A percentile compares a stretch with the other conserved stretches of the same genome.
phyloP scores from a whole-genome alignment of 2,888 invertebrate genomes.

The Epirrhoe tristata region DNA sequence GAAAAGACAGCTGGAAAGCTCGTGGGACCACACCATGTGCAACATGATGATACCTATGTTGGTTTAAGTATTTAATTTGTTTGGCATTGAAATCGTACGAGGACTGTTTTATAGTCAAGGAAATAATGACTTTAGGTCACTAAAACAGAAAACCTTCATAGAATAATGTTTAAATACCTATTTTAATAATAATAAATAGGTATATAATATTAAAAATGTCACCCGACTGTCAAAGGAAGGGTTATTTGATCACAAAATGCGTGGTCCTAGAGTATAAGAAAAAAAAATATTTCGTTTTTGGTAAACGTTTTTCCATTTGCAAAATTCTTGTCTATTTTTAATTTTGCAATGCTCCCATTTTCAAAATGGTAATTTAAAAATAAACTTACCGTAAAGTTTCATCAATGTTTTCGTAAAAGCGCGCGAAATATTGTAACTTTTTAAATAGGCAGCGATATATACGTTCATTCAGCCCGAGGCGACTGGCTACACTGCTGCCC shows the following conservation, averaged over 20 bases:
- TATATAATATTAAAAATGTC: no score
- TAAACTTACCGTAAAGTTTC: conserved; percentile 22
- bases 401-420: conserved; percentile 18
- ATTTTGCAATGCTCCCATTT: neutral
- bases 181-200: no score
- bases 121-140: neutral
- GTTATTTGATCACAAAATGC: no score
- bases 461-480: conserved; percentile 22
- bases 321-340: neutral
- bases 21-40: neutral
- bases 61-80: neutral
- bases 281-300: neutral
- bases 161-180: no score
- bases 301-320: neutral
- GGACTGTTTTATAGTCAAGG: neutral
- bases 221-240: no score
- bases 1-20: no score
- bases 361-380: conserved; percentile 1
- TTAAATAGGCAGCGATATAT: conserved; percentile 2
- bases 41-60: neutral
- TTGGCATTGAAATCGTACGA: neutral
- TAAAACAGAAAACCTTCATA: no score
- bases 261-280: no score
- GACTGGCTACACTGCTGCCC: conserved; percentile 11
- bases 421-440: conserved; percentile 18